Base-by-base conservation (phyloP, 2,797 vertebrate species). In the Rhyacichthys aspro region DNA sequence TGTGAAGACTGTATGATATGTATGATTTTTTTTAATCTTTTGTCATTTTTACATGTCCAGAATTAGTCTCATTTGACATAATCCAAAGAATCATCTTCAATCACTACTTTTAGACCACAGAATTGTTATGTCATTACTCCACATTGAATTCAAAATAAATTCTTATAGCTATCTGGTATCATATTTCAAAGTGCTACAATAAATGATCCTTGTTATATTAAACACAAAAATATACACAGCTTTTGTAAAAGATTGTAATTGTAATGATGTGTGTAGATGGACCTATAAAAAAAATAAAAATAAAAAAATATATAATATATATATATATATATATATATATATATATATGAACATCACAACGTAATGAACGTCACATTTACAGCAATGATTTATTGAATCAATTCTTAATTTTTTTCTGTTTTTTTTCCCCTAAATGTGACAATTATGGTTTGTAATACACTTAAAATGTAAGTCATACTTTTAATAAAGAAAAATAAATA, bases 201-300 rank as follows among this genome's bases (percentile, higher is more conserved):
- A 67, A 50, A 17, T 66, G 7, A 16, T 14, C 23, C 45, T 59
- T n/a, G n/a, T n/a, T 11, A 64, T 33, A 70, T 68, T 50, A 43
- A 44, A 34, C 14, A 48, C 32, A 9, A 3, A 79, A 28, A 52
- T 4, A 52, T 32, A 11, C 39, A 64, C 43, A 66, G 38, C 6
- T 54, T 66, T 36, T 55, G 11, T 53, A n/a, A 60, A 44, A 50
- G 69, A 41, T 43, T 59, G 28, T 76, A 58, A 41, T 43, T 59
- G 28, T 76, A 58, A 49, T 62, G 45, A 62, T 73, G 65, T 65
- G 10, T 52, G 54, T 43, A 11, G 55, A 72, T 60, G 55, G 75
- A n/a, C n/a, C n/a, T n/a, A n/a, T n/a, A n/a, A n/a, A n/a, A n/a
- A n/a, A n/a, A n/a, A n/a, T n/a, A n/a, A n/a, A n/a, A n/a, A n/a